Percentiles rank a stretch among this genome's conserved stretches.
These are phyloP conservation scores for Microctenopoma steveboyesi DNA, from an alignment of 2,797 vertebrate genomes.

Conservation along the genomic window DNA sequence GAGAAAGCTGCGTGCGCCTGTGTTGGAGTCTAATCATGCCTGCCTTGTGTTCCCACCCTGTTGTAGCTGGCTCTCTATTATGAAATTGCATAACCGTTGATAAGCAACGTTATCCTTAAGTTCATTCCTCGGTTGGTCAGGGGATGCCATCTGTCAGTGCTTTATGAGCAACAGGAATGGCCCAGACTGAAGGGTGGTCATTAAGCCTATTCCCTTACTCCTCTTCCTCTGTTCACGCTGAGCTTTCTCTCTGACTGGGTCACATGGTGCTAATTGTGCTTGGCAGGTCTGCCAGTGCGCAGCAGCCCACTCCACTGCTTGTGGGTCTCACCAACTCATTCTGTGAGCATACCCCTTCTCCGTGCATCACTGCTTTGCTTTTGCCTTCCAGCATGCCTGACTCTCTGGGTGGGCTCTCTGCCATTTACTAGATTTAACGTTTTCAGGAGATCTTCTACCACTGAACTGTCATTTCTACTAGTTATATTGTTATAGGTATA, in stretches of 20 bases:
- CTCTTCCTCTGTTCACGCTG: slow-evolving; percentile 29
- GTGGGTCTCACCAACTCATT: slow-evolving; percentile 62
- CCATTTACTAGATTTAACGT: slow-evolving; percentile 9
- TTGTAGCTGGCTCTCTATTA: slow-evolving; percentile 11
- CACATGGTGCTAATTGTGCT: slow-evolving; percentile 81
- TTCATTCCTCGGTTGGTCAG: slow-evolving; percentile 41
- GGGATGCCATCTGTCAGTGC: slow-evolving; percentile 27
- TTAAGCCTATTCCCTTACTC: slow-evolving; percentile 17
- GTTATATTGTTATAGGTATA: too few species aligned
- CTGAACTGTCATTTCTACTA: neutral
- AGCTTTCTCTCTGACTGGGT: slow-evolving; percentile 56
- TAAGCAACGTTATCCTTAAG: slow-evolving; percentile 12
- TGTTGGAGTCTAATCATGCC: slow-evolving; percentile 1
- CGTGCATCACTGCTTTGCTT: slow-evolving; percentile 52
- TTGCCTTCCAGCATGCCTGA: slow-evolving; percentile 28
- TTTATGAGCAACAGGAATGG: slow-evolving; percentile 23
- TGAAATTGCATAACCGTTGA: slow-evolving; percentile 19
- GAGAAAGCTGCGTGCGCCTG: neutral
- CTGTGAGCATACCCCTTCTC: slow-evolving; percentile 57
- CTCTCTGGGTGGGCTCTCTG: slow-evolving; percentile 14
- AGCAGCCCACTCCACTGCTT: slow-evolving; percentile 53
- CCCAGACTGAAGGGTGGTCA: slow-evolving; percentile 12
- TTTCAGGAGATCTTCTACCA: slow-evolving; percentile 1
- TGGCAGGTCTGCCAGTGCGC: slow-evolving; percentile 75
- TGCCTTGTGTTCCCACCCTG: neutral